A percentile compares a stretch with the other conserved stretches of the same genome.
phyloP scores from a whole-genome alignment of 2,888 invertebrate genomes.

The Lithophane semibrunnea region DNA sequence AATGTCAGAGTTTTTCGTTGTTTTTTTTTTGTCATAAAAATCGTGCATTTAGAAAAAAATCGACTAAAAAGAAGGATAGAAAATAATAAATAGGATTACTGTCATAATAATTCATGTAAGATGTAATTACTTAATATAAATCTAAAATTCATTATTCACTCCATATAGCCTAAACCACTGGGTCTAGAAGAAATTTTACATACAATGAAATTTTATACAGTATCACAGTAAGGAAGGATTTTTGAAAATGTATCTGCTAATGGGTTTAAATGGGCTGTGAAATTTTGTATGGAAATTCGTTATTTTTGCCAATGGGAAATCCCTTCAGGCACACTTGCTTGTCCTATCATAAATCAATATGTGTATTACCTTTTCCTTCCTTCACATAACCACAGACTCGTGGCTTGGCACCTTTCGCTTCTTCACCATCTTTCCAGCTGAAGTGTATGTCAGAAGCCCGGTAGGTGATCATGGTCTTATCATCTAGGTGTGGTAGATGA shows the following conservation, averaged over 20 bases:
- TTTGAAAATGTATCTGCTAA: background rate
- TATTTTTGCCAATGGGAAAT: background rate
- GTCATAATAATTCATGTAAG: background rate
- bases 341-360: background rate
- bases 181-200: background rate
- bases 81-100: background rate
- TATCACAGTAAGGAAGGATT: background rate
- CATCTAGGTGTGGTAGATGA: slow-evolving; percentile 94
- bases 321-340: background rate
- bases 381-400: slow-evolving; percentile 95
- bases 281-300: background rate
- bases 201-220: background rate
- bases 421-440: slow-evolving; percentile 92
- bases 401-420: slow-evolving; percentile 89
- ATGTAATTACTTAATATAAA: background rate
- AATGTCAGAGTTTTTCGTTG: background rate
- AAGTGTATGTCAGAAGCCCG: slow-evolving; percentile 96
- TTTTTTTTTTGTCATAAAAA: background rate
- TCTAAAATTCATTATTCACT: background rate
- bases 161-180: background rate
- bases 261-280: background rate
- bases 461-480: slow-evolving; percentile 97
- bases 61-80: background rate
- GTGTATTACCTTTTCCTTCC: slow-evolving; percentile 92
- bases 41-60: background rate